Evolutionary conservation across 1,140 invertebrate genomes (phyloP).

Genomic region (Anthonomus grandis): DNA sequence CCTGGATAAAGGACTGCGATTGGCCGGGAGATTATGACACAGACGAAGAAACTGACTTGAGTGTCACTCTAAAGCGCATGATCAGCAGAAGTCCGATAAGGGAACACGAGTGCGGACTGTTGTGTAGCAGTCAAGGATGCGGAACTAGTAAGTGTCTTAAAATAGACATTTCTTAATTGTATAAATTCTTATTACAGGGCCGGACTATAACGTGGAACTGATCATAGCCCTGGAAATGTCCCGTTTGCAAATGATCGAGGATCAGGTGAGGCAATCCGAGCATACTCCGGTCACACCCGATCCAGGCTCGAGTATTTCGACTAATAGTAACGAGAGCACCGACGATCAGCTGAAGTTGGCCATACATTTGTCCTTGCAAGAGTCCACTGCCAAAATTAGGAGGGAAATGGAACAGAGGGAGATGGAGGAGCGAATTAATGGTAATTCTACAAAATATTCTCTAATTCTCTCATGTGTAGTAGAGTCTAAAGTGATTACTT

Average conservation of each 20-base stretch:
- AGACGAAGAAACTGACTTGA: conserved; percentile 53
- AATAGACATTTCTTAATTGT: neutral
- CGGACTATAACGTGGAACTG: conserved; percentile 62
- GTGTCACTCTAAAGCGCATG: conserved; percentile 32
- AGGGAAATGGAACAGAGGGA: conserved; percentile 27
- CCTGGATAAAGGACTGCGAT: conserved; percentile 56
- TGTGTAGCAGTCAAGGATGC: conserved; percentile 38
- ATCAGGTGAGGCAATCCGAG: conserved; percentile 49
- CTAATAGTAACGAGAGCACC: conserved; percentile 39
- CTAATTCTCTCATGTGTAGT: neutral
- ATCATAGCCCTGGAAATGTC: conserved; percentile 71
- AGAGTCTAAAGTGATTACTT: too few relatives aligned
- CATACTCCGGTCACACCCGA: conserved; percentile 38
- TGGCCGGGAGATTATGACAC: conserved; percentile 57
- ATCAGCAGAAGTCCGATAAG: conserved; percentile 31
- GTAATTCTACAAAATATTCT: neutral
- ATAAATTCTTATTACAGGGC: conserved; percentile 29
- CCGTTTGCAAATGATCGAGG: conserved; percentile 64
- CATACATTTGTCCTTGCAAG: conserved; percentile 53
- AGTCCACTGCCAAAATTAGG: conserved; percentile 36
- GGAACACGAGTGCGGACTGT: conserved; percentile 41
- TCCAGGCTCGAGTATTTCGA: conserved; percentile 45
- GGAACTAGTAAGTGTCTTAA: conserved; percentile 14
- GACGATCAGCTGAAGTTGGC: conserved; percentile 54
- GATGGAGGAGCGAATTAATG: conserved; percentile 17